Evolutionary conservation across 1,140 invertebrate species (phyloP), one percentile per base, ranked within the genome.

Genomic region (Macrotrachela quadricornifera): DNA sequence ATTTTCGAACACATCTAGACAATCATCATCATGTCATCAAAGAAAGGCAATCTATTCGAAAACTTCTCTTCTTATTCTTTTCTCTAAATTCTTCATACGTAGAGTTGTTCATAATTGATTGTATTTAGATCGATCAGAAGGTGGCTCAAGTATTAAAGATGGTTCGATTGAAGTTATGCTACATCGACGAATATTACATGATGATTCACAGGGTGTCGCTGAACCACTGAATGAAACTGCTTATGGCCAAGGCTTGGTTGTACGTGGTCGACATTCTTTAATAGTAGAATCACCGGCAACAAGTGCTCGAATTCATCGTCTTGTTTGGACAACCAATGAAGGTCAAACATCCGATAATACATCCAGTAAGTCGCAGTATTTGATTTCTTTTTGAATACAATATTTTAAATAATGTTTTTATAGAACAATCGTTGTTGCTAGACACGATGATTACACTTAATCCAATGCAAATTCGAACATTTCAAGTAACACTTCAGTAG

Each of bases 191-290:
- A 69, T 87, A 21, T 60, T 91, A 0, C 72, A 77, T 53, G 90
- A 97, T 63, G 91, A 96, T 69, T 79, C 78, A 1, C 86, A 88
- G 60, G 91, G 90, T 8, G 87, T 96, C 0, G 80, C 74, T 0
- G 90, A 97, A 73, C 76, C 88, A 0, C 67, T 97, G 0, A 85
- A 94, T 64, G 91, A 97, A 72, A 75, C 74, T 2, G 85, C 72
- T 10, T 30, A 30, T 30, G 69, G 79, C 0, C 63, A 73, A 58
- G 86, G 88, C 1, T 68, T 96, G 9, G 79, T 92, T 1, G 79
- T 79, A 0, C 74, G 80, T 59, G 90, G 88, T 41, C 78, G 72
- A 36, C 60, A 67, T 49, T 64, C 61, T 46, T 10, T 69, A 11
- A 55, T 70, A 39, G 18, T 72, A 18, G 64, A 65, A 15, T 59